Evolutionary conservation across 1,140 invertebrate genomes (phyloP), one percentile per base, ranked within the genome.

Genomic region (Scylla paramamosain): DNA sequence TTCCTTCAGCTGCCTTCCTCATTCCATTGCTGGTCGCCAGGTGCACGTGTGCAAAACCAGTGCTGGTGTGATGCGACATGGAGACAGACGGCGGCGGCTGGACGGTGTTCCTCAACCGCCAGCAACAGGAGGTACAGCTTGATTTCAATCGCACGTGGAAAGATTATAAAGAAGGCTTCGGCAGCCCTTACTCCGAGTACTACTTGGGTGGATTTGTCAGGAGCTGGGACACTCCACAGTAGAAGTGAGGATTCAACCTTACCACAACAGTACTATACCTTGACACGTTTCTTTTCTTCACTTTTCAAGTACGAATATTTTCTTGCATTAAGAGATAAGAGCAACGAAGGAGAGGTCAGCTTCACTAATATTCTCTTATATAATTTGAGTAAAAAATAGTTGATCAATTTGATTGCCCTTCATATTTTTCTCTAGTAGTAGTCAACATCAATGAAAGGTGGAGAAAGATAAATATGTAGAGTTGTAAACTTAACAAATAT

Each of bases 131-230:
- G 6, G 96, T 96, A 0, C 95, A 96, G 7, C 95, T 96, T 10
- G 97, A 98, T 95, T 98, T 98, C 96, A 97, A 97, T 95, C 97
- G 97, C 93, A 97, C 97, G 84, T 98, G 98, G 97, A 94, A 97
- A 97, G 98, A 98, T 48, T 98, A 98, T 96, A 97, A 97, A 93
- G 96, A 97, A 88, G 98, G 98, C 25, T 98, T 98, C 95, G 98
- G 98, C 46, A 98, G 98, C 95, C 96, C 98, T 32, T 97, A 97
- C 4, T 97, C 97, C 0, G 97, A 98, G 96, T 98, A 98, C 96
- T 98, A 98, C 97, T 97, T 98, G 6, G 98, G 94, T 91, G 45
- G n/a, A 84, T 77, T 1, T 91, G 28, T 0, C 28, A 48, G 25
- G 29, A 45, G n/a, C 0, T 29, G 10, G 16, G 6, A 10, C 39